Evolutionary conservation across 2,113 vertebrate genomes (phyloP), one percentile per base, ranked within the genome.

Genomic region (Chitala chitala): DNA sequence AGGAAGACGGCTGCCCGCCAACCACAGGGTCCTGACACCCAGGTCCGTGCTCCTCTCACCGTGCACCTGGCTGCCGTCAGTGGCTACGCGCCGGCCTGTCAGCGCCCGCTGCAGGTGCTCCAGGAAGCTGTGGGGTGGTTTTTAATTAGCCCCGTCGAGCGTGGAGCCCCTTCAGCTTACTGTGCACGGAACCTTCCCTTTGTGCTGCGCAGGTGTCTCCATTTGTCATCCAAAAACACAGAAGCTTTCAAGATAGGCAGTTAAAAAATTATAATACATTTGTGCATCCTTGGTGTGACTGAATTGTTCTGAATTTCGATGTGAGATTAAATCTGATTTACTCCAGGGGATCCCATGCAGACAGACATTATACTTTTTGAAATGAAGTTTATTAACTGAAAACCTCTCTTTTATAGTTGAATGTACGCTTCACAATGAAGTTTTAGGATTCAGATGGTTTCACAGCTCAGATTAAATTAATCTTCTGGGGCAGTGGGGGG

Each of bases 141-240:
- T 85, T 89, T 84, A 86, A 88, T 89, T 85, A 86, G 76, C 58
- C 69, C 46, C 56, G 50, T 58, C 17, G 72, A 71, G 51, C 54
- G 75, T 26, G 66, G 20, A 73, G 24, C 76, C 80, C 83, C 82
- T 2, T 24, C 9, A 24, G 36, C 40, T 61, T n/a, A 13, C 38
- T 10, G 73, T 84, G 29, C 17, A 4, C 26, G 79, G 74, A 73
- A 78, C 59, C 86, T 83, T 84, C 84, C 17, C 72, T 44, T 65
- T 71, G 70, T 63, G 26, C 24, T 15, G 73, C 82, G 72, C 81
- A 84, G 85, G 80, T 78, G 73, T 78, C 80, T 79, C 86, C 82
- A 81, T 54, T 63, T 26, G 76, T 81, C 31, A 66, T 29, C 76
- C 76, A 48, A 70, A 5, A 0, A 79, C 75, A 79, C 77, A 76